Percentiles rank a stretch among this genome's conserved stretches.
Evolutionary conservation across 1,140 invertebrate genomes (phyloP).

Genomic region (Zaprionus vittiger): DNA sequence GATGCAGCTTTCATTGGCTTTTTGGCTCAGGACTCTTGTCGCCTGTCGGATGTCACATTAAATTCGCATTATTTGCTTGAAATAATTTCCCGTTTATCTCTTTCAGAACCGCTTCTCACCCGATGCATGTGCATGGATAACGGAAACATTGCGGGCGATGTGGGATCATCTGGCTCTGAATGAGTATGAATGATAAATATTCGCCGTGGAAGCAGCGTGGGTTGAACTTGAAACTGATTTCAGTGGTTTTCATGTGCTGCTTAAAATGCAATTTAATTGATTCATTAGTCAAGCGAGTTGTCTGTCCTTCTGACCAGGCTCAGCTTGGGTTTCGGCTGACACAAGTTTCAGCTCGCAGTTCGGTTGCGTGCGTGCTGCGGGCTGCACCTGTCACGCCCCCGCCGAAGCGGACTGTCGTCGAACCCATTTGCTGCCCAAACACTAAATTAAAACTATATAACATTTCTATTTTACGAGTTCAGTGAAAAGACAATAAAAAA

Average conservation of each 20-base stretch:
- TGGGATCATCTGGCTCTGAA: background rate
- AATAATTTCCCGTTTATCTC: constrained; percentile 74
- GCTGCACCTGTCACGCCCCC: constrained; percentile 63
- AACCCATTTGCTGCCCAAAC: constrained; percentile 64
- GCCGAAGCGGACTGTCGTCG: constrained; percentile 56
- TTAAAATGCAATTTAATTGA: constrained; percentile 74
- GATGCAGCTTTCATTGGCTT: constrained; percentile 58
- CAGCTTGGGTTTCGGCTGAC: constrained; percentile 1
- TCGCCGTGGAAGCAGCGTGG: constrained; percentile 4
- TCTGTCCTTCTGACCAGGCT: constrained; percentile 28
- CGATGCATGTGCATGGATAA: constrained; percentile 54
- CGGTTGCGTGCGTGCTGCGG: background rate
- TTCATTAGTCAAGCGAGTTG: constrained; percentile 66
- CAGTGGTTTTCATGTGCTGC: constrained; percentile 28
- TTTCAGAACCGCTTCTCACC: constrained; percentile 11
- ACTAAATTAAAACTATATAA: constrained; percentile 68
- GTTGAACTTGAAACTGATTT: constrained; percentile 26
- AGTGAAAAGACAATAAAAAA: constrained; percentile 69
- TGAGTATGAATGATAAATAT: constrained; percentile 48
- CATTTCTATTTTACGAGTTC: constrained; percentile 80
- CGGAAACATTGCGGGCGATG: background rate
- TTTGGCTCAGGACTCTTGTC: constrained; percentile 56
- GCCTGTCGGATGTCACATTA: constrained; percentile 77
- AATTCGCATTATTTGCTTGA: constrained; percentile 78
- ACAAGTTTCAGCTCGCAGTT: background rate